Percentiles rank a stretch among this genome's conserved stretches.
Evolutionary conservation across 1,140 invertebrate species (phyloP).

Genomic region (Drosophila virilis): DNA sequence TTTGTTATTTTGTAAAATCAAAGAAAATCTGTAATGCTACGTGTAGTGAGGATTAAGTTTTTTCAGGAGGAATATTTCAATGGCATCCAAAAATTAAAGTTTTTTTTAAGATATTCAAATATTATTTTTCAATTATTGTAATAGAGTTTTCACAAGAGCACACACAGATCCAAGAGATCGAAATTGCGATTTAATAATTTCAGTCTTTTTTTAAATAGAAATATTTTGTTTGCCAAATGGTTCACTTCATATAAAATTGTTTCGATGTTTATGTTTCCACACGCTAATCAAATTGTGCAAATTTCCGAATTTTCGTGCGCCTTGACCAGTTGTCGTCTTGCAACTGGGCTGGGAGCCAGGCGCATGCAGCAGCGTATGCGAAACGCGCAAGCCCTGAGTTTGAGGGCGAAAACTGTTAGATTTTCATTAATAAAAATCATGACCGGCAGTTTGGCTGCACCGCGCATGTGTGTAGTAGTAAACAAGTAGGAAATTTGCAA

Average conservation of each 20-base stretch:
- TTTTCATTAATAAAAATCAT: slow-evolving; percentile 64
- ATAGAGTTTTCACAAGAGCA: too few species aligned
- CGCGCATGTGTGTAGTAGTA: slow-evolving; percentile 52
- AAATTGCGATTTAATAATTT: slow-evolving; percentile 21
- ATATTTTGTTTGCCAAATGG: slow-evolving; percentile 20
- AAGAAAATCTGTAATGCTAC: background rate
- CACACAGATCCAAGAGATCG: background rate
- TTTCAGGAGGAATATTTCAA: too few species aligned
- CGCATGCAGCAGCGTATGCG: slow-evolving; percentile 35
- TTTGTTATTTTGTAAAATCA: background rate
- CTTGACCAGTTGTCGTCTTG: slow-evolving; percentile 70
- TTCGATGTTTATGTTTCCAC: slow-evolving; percentile 30
- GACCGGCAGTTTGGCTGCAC: slow-evolving; percentile 33
- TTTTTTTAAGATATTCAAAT: background rate
- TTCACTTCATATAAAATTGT: slow-evolving; percentile 39
- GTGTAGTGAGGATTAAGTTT: too few species aligned
- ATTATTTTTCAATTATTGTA: background rate
- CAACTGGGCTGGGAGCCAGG: slow-evolving; percentile 68
- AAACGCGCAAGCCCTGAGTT: slow-evolving; percentile 26
- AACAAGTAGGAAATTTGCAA: background rate
- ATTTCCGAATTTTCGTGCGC: slow-evolving; percentile 66
- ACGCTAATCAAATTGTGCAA: slow-evolving; percentile 15
- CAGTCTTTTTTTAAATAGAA: slow-evolving; percentile 26
- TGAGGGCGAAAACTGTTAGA: slow-evolving; percentile 17
- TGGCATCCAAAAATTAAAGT: too few species aligned